Percentiles rank a stretch among this genome's conserved stretches.
Evolutionary conservation across 2,797 vertebrate species (phyloP).

Genomic region (Fistularia commersonii): DNA sequence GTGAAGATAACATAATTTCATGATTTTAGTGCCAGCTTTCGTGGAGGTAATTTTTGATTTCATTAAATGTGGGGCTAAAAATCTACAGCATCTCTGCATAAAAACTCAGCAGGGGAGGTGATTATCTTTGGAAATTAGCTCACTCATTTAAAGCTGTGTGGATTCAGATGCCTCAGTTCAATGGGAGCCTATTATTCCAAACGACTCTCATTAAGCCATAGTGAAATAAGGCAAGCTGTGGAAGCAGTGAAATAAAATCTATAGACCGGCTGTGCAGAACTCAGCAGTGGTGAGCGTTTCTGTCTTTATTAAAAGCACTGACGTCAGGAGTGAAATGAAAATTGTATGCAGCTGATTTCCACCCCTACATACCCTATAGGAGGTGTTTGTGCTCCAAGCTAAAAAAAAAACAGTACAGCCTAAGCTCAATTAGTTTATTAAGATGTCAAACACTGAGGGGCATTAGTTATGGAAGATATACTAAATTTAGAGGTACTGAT

Average conservation of each 20-base stretch:
- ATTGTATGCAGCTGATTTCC: slow-evolving; percentile 67
- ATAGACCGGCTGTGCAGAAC: slow-evolving; percentile 71
- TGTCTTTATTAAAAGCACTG: slow-evolving; percentile 66
- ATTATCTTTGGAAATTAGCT: slow-evolving; percentile 79
- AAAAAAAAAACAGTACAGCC: slow-evolving; percentile 48
- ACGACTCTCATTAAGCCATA: slow-evolving; percentile 81
- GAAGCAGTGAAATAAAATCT: slow-evolving; percentile 78
- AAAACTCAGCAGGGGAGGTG: slow-evolving; percentile 75
- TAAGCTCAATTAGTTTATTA: slow-evolving; percentile 60
- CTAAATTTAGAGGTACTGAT: slow-evolving; percentile 37
- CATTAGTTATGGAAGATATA: slow-evolving; percentile 57
- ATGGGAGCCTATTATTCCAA: slow-evolving; percentile 86
- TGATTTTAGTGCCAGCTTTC: slow-evolving; percentile 35
- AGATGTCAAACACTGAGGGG: slow-evolving; percentile 31
- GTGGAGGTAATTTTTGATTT: slow-evolving; percentile 64
- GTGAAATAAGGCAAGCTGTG: slow-evolving; percentile 83
- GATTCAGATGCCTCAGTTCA: slow-evolving; percentile 81
- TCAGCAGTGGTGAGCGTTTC: slow-evolving; percentile 38
- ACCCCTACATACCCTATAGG: slow-evolving; percentile 46
- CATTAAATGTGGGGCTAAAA: slow-evolving; percentile 65
- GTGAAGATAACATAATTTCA: slow-evolving; percentile 30
- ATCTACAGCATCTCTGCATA: slow-evolving; percentile 66
- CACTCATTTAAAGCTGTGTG: slow-evolving; percentile 80
- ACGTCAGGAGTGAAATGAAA: slow-evolving; percentile 57
- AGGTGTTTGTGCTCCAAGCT: slow-evolving; percentile 44